Percentiles rank a stretch among this genome's conserved stretches.
Evolutionary conservation across 30 jellyfish, hydroid and myxozoan species (phyloP).

Genomic region (Aurelia sp.): DNA sequence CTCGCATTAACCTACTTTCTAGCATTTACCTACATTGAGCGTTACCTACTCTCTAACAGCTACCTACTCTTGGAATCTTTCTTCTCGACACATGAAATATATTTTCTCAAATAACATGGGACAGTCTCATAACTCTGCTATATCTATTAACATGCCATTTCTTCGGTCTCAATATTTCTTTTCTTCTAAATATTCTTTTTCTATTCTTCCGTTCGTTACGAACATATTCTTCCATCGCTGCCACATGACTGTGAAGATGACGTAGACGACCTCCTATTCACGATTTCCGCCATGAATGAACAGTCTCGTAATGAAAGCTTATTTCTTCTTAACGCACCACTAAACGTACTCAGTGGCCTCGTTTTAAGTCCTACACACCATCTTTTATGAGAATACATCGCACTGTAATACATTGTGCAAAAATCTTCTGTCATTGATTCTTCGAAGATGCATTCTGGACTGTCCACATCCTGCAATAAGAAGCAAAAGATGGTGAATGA

Average conservation of each 20-base stretch:
- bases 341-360: slow-evolving; percentile 75
- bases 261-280: slow-evolving; percentile 90
- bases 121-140: neutral
- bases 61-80: no score
- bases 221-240: slow-evolving; percentile 85
- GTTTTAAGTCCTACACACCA: slow-evolving; percentile 97
- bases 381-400: slow-evolving; percentile 90
- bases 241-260: slow-evolving; percentile 87
- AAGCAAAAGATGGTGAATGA: neutral
- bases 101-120: neutral
- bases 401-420: slow-evolving; percentile 91
- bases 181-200: neutral
- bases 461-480: slow-evolving; percentile 88
- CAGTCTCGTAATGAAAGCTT: slow-evolving; percentile 90
- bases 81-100: no score
- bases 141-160: neutral
- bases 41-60: no score
- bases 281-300: slow-evolving; percentile 90
- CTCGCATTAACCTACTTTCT: no score
- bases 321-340: slow-evolving; percentile 83
- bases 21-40: no score
- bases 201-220: neutral
- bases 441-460: slow-evolving; percentile 96
- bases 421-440: slow-evolving; percentile 95
- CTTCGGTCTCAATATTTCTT: neutral